phyloP scores from a whole-genome alignment of 2,797 vertebrate species.

The Clarias pachynema region DNA sequence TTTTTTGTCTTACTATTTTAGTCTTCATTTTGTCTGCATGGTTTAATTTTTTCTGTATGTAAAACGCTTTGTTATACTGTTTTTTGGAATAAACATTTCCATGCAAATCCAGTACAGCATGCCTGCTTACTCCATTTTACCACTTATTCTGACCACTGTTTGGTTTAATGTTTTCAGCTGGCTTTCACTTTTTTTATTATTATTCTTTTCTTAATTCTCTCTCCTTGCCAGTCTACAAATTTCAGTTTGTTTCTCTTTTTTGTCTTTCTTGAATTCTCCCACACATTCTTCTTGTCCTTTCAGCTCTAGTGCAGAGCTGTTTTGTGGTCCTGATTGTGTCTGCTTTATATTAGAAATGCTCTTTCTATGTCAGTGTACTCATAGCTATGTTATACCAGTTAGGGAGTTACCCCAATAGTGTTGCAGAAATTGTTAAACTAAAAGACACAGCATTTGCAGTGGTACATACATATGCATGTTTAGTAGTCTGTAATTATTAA shows the following conservation, averaged over 20 bases:
- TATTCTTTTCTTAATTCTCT: not conserved
- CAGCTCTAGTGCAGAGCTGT: conserved; percentile 19
- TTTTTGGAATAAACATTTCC: conserved; percentile 75
- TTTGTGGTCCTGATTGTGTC: conserved; percentile 19
- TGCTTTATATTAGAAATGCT: conserved; percentile 18
- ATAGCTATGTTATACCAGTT: not conserved
- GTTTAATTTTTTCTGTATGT: conserved; percentile 31
- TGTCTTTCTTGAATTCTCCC: not conserved
- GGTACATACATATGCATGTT: not conserved
- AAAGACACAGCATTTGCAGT: not conserved
- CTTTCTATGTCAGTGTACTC: not conserved
- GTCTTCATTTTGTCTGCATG: conserved; percentile 64
- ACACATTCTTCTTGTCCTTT: not conserved
- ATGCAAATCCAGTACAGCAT: conserved; percentile 63
- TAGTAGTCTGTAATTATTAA: not conserved
- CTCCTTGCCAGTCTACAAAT: conserved; percentile 5
- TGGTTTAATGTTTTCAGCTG: conserved; percentile 22
- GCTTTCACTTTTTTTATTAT: not conserved
- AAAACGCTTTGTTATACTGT: conserved; percentile 61
- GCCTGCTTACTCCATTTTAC: conserved; percentile 62
- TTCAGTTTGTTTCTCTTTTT: conserved; percentile 24
- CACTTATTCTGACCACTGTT: conserved; percentile 25
- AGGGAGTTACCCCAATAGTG: not conserved
- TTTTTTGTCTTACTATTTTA: conserved; percentile 49
- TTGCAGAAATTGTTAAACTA: not conserved